These are phyloP conservation scores for Campoletis raptor DNA, from an alignment of 2,888 invertebrate genomes.

Conservation along the genomic window DNA sequence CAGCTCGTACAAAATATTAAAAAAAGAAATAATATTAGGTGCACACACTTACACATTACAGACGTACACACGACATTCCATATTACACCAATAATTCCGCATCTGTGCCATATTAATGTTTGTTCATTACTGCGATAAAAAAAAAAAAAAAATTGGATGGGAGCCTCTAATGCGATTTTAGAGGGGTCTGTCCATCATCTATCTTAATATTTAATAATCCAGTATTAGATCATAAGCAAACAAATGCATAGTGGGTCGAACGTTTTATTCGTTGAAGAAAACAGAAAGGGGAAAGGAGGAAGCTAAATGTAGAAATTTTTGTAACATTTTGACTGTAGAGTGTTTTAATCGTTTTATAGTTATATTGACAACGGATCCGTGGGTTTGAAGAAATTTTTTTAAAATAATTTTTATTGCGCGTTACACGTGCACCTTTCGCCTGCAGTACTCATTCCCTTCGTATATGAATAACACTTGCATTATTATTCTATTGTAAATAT, in stretches of 20 bases:
- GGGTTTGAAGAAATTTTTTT: constrained; percentile 5
- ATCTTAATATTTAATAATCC: constrained; percentile 52
- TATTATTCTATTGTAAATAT: constrained; percentile 62
- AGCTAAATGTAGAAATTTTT: constrained; percentile 34
- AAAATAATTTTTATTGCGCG: constrained; percentile 23
- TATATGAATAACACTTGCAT: constrained; percentile 19
- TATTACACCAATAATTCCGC: constrained; percentile 62
- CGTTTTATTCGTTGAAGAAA: constrained; percentile 9
- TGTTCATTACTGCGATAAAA: constrained; percentile 51
- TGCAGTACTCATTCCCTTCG: constrained; percentile 32
- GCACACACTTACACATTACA: constrained; percentile 33
- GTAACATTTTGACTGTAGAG: constrained; percentile 45
- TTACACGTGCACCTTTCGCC: constrained; percentile 16
- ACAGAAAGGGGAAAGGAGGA: not conserved
- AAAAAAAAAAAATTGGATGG: constrained; percentile 1
- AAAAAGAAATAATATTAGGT: constrained; percentile 42
- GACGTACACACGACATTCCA: constrained; percentile 56
- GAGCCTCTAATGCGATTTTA: constrained; percentile 16
- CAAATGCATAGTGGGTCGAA: constrained; percentile 26
- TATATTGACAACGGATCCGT: constrained; percentile 12
- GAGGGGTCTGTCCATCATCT: constrained; percentile 31
- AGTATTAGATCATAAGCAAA: constrained; percentile 41
- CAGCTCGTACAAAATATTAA: constrained; percentile 47
- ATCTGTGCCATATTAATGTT: constrained; percentile 69
- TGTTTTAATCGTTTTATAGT: constrained; percentile 44